Conservation (phyloP, 2,797 vertebrate genomes). For the Streptopelia turtur region DNA sequence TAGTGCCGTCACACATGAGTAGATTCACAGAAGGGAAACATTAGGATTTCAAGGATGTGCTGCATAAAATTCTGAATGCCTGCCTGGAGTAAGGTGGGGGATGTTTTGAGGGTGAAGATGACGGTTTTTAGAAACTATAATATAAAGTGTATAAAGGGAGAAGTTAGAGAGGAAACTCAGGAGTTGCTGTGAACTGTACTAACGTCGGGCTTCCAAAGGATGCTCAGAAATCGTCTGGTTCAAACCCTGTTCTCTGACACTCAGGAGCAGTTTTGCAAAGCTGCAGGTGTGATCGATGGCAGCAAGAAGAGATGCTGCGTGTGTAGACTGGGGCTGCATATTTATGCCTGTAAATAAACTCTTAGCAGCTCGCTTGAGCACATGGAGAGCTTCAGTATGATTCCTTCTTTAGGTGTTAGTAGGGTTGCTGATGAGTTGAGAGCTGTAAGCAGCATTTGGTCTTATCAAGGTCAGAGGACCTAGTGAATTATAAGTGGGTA, state of each 20-base stretch:
- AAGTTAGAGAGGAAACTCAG: background rate
- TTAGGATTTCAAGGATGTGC: background rate
- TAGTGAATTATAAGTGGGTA: background rate
- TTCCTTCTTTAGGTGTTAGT: background rate
- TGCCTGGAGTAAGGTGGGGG: background rate
- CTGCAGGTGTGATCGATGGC: background rate
- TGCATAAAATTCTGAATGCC: background rate
- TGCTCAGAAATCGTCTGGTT: background rate
- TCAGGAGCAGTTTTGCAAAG: background rate
- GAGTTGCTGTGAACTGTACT: background rate
- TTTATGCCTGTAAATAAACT: background rate
- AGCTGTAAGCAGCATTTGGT: background rate
- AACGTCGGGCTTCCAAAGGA: background rate
- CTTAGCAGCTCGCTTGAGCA: background rate
- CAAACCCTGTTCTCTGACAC: background rate
- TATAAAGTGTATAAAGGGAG: background rate
- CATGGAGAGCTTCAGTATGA: background rate
- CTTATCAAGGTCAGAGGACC: background rate
- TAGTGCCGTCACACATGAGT: background rate
- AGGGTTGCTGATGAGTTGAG: background rate
- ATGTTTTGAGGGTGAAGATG: background rate
- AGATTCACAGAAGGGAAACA: background rate
- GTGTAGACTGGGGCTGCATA: background rate
- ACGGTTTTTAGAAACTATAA: background rate
- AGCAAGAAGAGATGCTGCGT: background rate